Evolutionary conservation across 2,888 invertebrate genomes (phyloP).

Genomic region (Drosophila mulleri): DNA sequence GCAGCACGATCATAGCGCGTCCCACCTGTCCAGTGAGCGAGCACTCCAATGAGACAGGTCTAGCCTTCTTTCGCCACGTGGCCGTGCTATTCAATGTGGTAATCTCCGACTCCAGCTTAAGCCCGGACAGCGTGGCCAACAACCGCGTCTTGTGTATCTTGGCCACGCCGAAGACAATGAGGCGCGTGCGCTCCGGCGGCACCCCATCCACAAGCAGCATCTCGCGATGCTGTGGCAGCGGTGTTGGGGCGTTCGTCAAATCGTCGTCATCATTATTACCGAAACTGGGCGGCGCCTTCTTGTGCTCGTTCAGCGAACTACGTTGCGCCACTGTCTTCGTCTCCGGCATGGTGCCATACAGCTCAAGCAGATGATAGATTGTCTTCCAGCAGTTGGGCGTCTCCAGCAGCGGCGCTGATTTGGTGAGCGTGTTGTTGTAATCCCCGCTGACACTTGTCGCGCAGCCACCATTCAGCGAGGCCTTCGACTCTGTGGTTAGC

Average conservation of each 20-base stretch:
- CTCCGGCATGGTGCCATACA: constrained; percentile 97
- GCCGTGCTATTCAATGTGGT: constrained; percentile 95
- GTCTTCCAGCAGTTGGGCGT: constrained; percentile 96
- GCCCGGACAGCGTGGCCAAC: constrained; percentile 95
- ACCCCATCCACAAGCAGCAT: constrained; percentile 77
- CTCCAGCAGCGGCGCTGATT: constrained; percentile 76
- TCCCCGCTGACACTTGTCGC: constrained; percentile 83
- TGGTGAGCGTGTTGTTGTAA: constrained; percentile 81
- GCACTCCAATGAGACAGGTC: constrained; percentile 89
- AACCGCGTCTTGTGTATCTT: constrained; percentile 94
- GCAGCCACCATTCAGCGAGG: constrained; percentile 83
- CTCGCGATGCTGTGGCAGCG: constrained; percentile 82
- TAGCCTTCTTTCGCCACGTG: constrained; percentile 94
- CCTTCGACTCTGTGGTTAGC: constrained; percentile 83
- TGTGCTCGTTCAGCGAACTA: constrained; percentile 79
- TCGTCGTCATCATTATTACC: constrained; percentile 85
- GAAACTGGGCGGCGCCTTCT: constrained; percentile 84
- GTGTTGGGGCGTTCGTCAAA: constrained; percentile 84
- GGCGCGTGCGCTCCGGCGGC: constrained; percentile 89
- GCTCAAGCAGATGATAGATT: constrained; percentile 94
- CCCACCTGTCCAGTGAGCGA: constrained; percentile 96
- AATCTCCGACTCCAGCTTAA: constrained; percentile 97
- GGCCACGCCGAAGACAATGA: constrained; percentile 94
- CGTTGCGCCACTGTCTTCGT: constrained; percentile 93
- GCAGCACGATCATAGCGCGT: constrained; percentile 94